Conservation (phyloP, 2,113 vertebrate genomes). For the Siniperca chuatsi region DNA sequence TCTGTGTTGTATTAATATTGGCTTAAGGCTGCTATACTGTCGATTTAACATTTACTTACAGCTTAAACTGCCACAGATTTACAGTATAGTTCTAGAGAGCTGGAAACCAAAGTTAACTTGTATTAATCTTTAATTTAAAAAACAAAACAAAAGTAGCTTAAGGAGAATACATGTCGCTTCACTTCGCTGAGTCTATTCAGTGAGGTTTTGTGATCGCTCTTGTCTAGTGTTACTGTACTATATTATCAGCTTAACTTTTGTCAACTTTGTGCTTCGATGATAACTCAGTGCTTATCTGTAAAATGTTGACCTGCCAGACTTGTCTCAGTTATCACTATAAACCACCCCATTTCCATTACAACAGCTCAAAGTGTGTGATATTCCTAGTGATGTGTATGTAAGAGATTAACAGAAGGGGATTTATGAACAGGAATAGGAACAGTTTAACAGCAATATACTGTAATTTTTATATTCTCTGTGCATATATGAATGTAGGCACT, state of each 20-base stretch:
- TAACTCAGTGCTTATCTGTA: constrained; percentile 64
- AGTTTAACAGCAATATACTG: constrained; percentile 80
- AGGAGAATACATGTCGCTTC: constrained; percentile 46
- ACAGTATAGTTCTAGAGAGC: constrained; percentile 80
- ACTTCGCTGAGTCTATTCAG: constrained; percentile 36
- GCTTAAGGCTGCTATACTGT: constrained; percentile 81
- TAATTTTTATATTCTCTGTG: constrained; percentile 76
- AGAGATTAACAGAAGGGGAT: constrained; percentile 35
- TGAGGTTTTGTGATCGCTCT: constrained; percentile 59
- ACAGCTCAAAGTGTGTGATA: constrained; percentile 47
- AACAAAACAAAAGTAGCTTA: constrained; percentile 53
- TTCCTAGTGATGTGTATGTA: constrained; percentile 29
- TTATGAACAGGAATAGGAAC: constrained; percentile 54
- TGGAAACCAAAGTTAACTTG: constrained; percentile 83
- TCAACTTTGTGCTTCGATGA: constrained; percentile 63
- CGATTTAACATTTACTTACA: constrained; percentile 68
- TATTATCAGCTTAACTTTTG: constrained; percentile 65
- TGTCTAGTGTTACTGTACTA: constrained; percentile 69
- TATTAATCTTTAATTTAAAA: constrained; percentile 68
- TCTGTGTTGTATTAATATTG: constrained; percentile 74
- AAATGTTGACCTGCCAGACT: constrained; percentile 56
- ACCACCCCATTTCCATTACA: constrained; percentile 34
- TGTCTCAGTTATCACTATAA: constrained; percentile 43
- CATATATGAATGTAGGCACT: constrained; percentile 83
- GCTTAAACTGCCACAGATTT: constrained; percentile 82